phyloP scores from a whole-genome alignment of 2,797 vertebrate genomes.

The Spheniscus humboldti region DNA sequence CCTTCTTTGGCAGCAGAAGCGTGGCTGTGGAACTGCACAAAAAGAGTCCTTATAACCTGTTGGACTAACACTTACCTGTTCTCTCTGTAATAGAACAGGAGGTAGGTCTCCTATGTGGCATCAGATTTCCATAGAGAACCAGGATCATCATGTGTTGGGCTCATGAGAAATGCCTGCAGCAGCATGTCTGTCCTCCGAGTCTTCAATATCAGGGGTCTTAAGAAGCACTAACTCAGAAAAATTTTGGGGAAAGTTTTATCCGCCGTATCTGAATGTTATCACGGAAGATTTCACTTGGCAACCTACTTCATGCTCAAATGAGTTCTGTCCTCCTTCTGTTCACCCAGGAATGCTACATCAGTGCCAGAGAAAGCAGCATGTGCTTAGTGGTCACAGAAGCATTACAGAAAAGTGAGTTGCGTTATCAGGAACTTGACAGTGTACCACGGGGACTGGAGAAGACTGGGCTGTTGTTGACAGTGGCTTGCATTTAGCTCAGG shows the following conservation, averaged over 20 bases:
- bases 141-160: not conserved
- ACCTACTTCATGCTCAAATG: not conserved
- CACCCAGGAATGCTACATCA: not conserved
- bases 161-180: not conserved
- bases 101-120: not conserved
- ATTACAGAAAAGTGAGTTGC: not conserved
- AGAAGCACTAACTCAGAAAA: not conserved
- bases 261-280: not conserved
- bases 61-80: not conserved
- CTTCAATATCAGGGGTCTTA: not conserved
- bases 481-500: not conserved
- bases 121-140: not conserved
- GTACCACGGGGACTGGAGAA: not conserved
- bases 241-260: not conserved
- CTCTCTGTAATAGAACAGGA: not conserved
- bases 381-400: not conserved
- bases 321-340: not conserved
- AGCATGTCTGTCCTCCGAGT: not conserved
- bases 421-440: not conserved
- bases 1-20: not conserved
- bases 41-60: not conserved
- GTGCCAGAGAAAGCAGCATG: not conserved
- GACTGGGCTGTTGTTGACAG: not conserved
- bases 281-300: not conserved
- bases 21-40: not conserved